A percentile compares a stretch with the other conserved stretches of the same genome.
These are phyloP conservation scores for Leptarthrus brevirostris DNA, from an alignment of 2,888 invertebrate species.

Conservation along the genomic window DNA sequence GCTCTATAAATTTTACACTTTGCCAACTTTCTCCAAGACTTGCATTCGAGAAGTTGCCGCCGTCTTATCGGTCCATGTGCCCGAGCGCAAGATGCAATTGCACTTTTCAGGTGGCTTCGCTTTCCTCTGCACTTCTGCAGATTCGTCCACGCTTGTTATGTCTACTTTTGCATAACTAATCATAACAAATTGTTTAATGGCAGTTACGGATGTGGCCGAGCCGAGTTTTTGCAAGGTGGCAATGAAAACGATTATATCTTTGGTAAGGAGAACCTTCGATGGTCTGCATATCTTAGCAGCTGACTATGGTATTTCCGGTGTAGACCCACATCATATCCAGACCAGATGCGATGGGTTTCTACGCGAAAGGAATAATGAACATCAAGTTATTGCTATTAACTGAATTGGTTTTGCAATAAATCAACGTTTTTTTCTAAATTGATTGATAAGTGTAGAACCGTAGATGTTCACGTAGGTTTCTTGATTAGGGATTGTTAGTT, in stretches of 20 bases:
- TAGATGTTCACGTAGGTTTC: too few relatives aligned
- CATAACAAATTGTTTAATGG: neutral
- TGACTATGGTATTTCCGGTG: conserved; percentile 6
- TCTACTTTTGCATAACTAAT: conserved; percentile 15
- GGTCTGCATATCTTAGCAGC: neutral
- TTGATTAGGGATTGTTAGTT: too few relatives aligned
- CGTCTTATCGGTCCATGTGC: neutral
- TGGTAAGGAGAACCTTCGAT: neutral
- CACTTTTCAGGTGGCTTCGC: conserved; percentile 3
- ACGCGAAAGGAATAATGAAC: conserved; percentile 4
- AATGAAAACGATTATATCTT: conserved; percentile 8
- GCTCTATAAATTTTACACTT: neutral
- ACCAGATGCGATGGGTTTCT: neutral
- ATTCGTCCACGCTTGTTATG: conserved; percentile 20
- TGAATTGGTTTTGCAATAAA: too few relatives aligned
- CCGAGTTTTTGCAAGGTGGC: conserved; percentile 6
- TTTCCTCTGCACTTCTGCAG: conserved; percentile 4
- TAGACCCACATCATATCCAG: neutral
- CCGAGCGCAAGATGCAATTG: conserved; percentile 10
- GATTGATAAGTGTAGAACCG: too few relatives aligned
- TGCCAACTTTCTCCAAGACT: conserved; percentile 4
- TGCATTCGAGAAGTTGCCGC: neutral
- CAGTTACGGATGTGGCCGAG: neutral
- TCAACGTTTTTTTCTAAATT: too few relatives aligned
- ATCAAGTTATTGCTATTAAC: too few relatives aligned